Base-by-base conservation (phyloP, 2,113 vertebrate genomes). In the Alethe diademata region DNA sequence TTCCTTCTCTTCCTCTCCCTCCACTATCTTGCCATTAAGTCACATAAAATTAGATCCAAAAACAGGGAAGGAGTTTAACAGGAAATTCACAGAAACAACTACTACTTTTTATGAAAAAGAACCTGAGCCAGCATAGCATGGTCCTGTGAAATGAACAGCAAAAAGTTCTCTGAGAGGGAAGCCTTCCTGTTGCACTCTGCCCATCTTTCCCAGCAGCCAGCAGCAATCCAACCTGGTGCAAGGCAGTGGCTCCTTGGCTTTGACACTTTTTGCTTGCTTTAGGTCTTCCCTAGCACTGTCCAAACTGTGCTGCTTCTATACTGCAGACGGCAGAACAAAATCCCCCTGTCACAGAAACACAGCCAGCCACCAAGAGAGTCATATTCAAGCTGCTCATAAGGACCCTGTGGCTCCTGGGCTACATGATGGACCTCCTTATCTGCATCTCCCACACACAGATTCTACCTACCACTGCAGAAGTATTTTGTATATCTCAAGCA, bases 21-120 rank as follows among this genome's bases (percentile, higher is more conserved):
- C 35, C 50, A 47, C 29, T 73, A 42, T 62, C 48, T 92, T 60
- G 51, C 62, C 76, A 79, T 47, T 42, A 95, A 82, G 42, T 92
- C 65, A 76, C 48, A 82, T 2, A 53, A 97, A 97, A 97, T 78
- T 73, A 89, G 43, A 92, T 88, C 71, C 94, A 97, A 95, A 95
- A 96, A 94, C 42, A 42, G 9, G 26, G 33, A 75, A 83, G 47
- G 80, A 93, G 19, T 28, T 74, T 86, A 94, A 88, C 28, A 62
- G 70, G 62, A 93, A 94, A 86, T 58, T 85, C 75, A 73, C 50
- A 93, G 92, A 95, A 76, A 86, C 48, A 74, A 81, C 61, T 86
- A 36, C 42, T 26, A 19, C 33, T 76, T 79, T 76, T 26, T 23
- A 56, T 2, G 3, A 79, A 47, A 62, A 80, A 85, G 36, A 82